Evolutionary conservation across 2,888 invertebrate genomes (phyloP), one percentile per base, ranked within the genome.

Genomic region (Crioceris asparagi): DNA sequence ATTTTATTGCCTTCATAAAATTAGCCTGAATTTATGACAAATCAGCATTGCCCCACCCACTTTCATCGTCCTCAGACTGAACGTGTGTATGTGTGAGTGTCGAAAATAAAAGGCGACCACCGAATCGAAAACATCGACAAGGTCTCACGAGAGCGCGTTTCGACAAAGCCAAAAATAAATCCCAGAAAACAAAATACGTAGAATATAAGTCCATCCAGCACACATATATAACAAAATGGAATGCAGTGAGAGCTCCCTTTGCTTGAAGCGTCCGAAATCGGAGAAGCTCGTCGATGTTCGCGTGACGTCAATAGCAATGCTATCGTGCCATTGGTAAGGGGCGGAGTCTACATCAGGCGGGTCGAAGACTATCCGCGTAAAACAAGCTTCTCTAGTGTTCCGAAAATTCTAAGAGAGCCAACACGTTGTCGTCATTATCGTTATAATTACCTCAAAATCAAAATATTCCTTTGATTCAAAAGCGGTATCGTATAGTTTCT

Each of bases 161-260:
- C 37, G 11, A 25, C 35, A 42, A 39, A 44, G 41, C 49, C 50
- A 44, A 53, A 52, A 52, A 51, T 50, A 47, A 41, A 47, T 37
- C 41, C n/a, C 43, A 40, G 38, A 40, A 43, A 36, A 44, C 44
- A 36, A 44, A 44, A 36, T 41, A 41, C 41, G 6, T 21, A 6
- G 21, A 32, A 43, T 43, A 40, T 33, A 17, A 16, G n/a, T 43
- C 25, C 19, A 14, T n/a, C n/a, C n/a, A n/a, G n/a, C n/a, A n/a
- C n/a, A n/a, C n/a, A n/a, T 11, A 51, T 49, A 55, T 51, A 58
- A 60, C 60, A 60, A 60, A 60, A 60, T 60, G 60, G 60, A 57
- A 57, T 56, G 56, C 54, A 46, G 48, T 15, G n/a, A 29, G 15
- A 15, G 48, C 39, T 46, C 46, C 45, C 50, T 46, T 34, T 33